A percentile compares a stretch with the other conserved stretches of the same genome.
phyloP scores from a whole-genome alignment of 2,797 vertebrate genomes.

The Salarias fasciatus region DNA sequence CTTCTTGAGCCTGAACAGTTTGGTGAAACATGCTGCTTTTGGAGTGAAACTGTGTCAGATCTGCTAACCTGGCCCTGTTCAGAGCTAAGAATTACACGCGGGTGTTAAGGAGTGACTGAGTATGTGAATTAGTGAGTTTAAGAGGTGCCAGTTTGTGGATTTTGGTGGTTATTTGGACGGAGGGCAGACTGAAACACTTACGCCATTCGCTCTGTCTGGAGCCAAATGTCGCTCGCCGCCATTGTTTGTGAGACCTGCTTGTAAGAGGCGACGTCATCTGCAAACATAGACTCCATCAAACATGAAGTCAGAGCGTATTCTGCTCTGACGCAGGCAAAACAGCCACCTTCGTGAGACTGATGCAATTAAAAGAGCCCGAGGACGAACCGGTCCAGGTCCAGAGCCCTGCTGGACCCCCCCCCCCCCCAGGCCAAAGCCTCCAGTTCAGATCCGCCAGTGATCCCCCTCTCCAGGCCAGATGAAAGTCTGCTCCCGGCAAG shows the following conservation, averaged over 20 bases:
- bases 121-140: constrained; percentile 1
- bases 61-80: not conserved
- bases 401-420: constrained; percentile 54
- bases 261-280: too few relatives aligned
- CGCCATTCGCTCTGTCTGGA: too few relatives aligned
- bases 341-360: too few relatives aligned
- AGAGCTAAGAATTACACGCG: not conserved
- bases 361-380: not conserved
- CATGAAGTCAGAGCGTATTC: too few relatives aligned
- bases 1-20: too few relatives aligned
- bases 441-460: constrained; percentile 63
- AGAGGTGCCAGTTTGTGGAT: not conserved
- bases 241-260: too few relatives aligned
- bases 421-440: constrained; percentile 48
- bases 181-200: too few relatives aligned
- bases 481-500: constrained; percentile 74
- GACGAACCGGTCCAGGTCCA: constrained; percentile 50
- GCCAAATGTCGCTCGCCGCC: too few relatives aligned
- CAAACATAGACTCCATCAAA: too few relatives aligned
- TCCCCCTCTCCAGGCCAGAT: constrained; percentile 63
- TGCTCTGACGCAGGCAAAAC: too few relatives aligned
- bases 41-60: not conserved
- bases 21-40: too few relatives aligned
- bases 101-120: not conserved
- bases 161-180: not conserved